Base-by-base conservation (phyloP, 2,888 invertebrate genomes). In the Cheilosia soror region DNA sequence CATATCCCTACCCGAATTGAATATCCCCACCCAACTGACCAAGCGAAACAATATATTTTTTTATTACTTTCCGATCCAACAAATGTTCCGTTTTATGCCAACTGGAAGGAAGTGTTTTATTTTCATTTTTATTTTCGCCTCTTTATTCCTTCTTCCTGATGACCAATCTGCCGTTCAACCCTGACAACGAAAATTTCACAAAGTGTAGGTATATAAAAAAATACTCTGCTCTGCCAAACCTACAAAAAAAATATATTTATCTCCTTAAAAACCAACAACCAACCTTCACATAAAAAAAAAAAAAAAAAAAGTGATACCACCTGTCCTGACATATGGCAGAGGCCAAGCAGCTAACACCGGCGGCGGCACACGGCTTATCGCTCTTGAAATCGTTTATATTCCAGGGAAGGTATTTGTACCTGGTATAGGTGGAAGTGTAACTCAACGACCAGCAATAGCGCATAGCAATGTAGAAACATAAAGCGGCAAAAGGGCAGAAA, bases 281-380 rank as follows among this genome's bases (percentile, higher is more conserved):
- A 57, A 44, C 31, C 31, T 57, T 31, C n/a, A 44, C 47, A 33
- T 37, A 6, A 49, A 71, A 51, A 20, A 51, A 37, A 11, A 37
- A 37, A 37, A 9, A 11, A 37, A 37, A 37, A 11, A 31, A n/a
- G n/a, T 33, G 9, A 1, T 33, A 44, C 65, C 79, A 79, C 79
- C 79, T 79, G 79, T 72, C 72, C 72, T 65, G 79, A 40, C 72
- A 79, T 65, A 72, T 79, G 72, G 79, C 51, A 66, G n/a, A 51
- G 65, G 65, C 58, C 79, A 71, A 49, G n/a, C 58, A 78, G 40
- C 63, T 51, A 51, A 29, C 51, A 51, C 51, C 20, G 49, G 25
- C 62, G 42, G 44, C 68, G 15, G 37, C 69, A 71, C 40, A 60
- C 31, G 47, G 47, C 71, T 78, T 78, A 78, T 78, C 78, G 37